Base-by-base conservation (phyloP, 2,888 invertebrate species). In the Ochropacha duplaris region DNA sequence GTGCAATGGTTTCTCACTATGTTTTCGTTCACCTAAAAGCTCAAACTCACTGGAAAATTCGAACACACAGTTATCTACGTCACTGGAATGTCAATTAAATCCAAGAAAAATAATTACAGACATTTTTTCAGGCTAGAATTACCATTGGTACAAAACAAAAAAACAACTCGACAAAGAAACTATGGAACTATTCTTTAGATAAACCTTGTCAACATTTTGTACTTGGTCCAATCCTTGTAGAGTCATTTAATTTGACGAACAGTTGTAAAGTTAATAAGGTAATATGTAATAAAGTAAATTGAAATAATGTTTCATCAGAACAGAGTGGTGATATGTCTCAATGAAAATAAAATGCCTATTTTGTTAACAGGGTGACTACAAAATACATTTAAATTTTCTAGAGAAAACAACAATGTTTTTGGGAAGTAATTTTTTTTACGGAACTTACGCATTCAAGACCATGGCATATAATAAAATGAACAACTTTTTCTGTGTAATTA, bases 201-300 rank as follows among this genome's bases (percentile, higher is more conserved):
- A 84, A 83, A 49, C 91, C 90, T 0, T 91, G 90, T 63, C 85
- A 90, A 68, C 90, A 91, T 72, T 92, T 90, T 64, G 88, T 90
- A 50, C 61, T 90, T 64, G 90, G 90, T 0, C 87, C 89, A 14
- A 61, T 89, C 64, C 65, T 91, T 9, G 63, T 69, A 14, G 82
- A 80, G 4, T 66, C 84, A 5, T 87, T 88, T 61, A 88, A 88
- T 67, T 61, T 89, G 36, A 82, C 82, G 14, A 81, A 71, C 54
- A 76, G 68, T 63, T 92, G 90, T 69, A 83, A 82, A 72, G 73
- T 90, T 57, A 74, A 69, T 60, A 88, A 87, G 85, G 91, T 90
- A 76, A 76, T n/a, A 11, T 34, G 36, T 36, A 36, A 19, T 19
- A 5, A 44, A 1, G 19, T 44, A n/a, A 44, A 44, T 19, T 16